These are phyloP conservation scores for Dendrocincla fuliginosa DNA, from an alignment of 2,797 vertebrate species.

Conservation along the genomic window DNA sequence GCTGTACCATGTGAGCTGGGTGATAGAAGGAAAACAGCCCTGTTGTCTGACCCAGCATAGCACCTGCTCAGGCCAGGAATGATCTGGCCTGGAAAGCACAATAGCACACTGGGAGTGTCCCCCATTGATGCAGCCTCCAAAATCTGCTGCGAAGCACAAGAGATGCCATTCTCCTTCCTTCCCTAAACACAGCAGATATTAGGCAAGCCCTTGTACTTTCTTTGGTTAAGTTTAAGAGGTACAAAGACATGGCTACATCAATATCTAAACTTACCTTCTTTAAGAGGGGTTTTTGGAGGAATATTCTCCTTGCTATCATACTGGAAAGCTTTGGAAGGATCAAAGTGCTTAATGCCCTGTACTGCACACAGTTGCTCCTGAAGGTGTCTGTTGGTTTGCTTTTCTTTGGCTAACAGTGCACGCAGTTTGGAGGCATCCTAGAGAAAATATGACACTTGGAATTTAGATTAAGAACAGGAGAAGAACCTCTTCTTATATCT, in stretches of 20 bases:
- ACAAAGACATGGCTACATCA: neutral
- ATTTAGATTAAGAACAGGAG: neutral
- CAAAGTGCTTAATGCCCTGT: conserved; percentile 79
- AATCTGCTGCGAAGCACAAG: neutral
- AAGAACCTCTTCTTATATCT: neutral
- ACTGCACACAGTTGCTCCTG: conserved; percentile 81
- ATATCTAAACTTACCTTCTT: conserved; percentile 77
- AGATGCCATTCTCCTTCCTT: neutral
- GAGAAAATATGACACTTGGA: neutral
- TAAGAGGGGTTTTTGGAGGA: conserved; percentile 76
- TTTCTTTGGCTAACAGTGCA: conserved; percentile 79
- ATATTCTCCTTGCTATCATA: conserved; percentile 89
- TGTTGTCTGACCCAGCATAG: neutral
- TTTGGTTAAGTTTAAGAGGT: neutral
- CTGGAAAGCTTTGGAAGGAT: conserved; percentile 91
- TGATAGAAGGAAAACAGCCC: neutral
- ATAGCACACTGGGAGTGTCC: rapidly evolving
- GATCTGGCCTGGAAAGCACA: neutral
- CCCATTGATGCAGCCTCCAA: neutral
- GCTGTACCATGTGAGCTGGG: rapidly evolving
- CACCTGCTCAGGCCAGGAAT: too few relatives aligned
- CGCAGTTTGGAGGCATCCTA: conserved; percentile 88
- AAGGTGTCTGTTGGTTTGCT: conserved; percentile 65
- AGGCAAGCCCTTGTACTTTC: neutral
- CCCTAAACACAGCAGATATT: neutral